Base-by-base conservation (phyloP, 2,113 vertebrate species). In the Gavia stellata region DNA sequence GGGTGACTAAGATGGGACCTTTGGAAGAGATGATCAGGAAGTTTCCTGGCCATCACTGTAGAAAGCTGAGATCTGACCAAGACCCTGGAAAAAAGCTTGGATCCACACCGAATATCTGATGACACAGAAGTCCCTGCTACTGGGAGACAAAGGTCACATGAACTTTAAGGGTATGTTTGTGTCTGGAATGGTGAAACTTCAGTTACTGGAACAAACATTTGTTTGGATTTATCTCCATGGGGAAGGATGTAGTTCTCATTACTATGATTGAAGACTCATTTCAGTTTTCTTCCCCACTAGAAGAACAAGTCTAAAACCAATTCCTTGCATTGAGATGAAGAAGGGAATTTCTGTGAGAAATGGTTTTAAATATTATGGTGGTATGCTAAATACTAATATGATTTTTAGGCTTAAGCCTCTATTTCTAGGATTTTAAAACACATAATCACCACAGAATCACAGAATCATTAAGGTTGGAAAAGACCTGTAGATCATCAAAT, bases 361-460 rank as follows among this genome's bases (percentile, higher is more conserved):
- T 5, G 49, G 3, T 59, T 90, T 73, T 55, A 66, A 62, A 53
- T 65, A 16, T 66, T 91, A 18, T 26, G 7, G 10, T 49, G 13
- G 14, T 29, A 31, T 68, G 17, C 12, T 52, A 84, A 77, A 47
- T 50, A 66, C 7, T 40, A 59, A 14, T 3, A 59, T 23, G 24
- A 50, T n/a, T 67, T 92, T 79, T 84, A 85, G 40, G 9, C 29
- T 71, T 84, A 81, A 79, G 7, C 10, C 9, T 63, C 29, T 70
- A 19, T 86, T 62, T 74, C 47, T 61, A 75, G 34, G 25, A 36
- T 18, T 68, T 26, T 67, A 67, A 89, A 80, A 36, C 40, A 55
- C 45, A 31, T 14, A 62, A 12, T 36, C 45, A 45, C 16, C 5
- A 25, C 0, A 1, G n/a, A n/a, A n/a, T n/a, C n/a, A n/a, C n/a